Conservation (phyloP, 2,888 invertebrate species). For the Auanema freiburgensis region DNA sequence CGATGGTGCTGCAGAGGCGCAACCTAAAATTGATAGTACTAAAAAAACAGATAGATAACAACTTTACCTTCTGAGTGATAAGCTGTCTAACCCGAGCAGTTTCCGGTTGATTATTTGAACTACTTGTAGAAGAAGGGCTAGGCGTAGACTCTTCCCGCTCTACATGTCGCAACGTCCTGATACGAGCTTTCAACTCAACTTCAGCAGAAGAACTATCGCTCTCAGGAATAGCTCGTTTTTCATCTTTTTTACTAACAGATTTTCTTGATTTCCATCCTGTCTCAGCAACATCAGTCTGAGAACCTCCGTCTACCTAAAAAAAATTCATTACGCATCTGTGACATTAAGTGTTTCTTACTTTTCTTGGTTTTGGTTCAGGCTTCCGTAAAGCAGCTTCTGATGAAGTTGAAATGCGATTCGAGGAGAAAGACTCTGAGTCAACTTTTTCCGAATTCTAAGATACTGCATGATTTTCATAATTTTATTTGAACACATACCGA, state of each 20-base stretch:
- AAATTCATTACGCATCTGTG: neutral
- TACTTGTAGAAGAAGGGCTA: slow-evolving; percentile 7
- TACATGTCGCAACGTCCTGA: slow-evolving; percentile 54
- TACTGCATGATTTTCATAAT: neutral
- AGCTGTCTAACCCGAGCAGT: slow-evolving; percentile 56
- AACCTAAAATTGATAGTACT: slow-evolving; percentile 28
- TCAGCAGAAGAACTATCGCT: slow-evolving; percentile 25
- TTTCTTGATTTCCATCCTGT: slow-evolving; percentile 23
- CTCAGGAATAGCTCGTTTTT: slow-evolving; percentile 2
- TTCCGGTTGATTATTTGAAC: slow-evolving; percentile 20
- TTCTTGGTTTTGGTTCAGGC: slow-evolving; percentile 19
- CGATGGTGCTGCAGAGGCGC: slow-evolving; percentile 63
- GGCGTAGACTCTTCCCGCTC: slow-evolving; percentile 26
- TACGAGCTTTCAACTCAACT: slow-evolving; percentile 51
- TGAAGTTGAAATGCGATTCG: neutral
- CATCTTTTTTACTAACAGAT: neutral
- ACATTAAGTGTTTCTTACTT: slow-evolving; percentile 2
- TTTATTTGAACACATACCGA: neutral
- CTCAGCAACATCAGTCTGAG: slow-evolving; percentile 28
- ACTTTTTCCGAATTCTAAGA: neutral
- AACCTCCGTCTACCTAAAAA: slow-evolving; percentile 36
- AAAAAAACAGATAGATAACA: slow-evolving; percentile 4
- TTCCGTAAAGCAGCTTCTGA: slow-evolving; percentile 12
- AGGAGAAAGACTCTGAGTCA: no score
- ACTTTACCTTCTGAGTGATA: slow-evolving; percentile 57